These are phyloP conservation scores for Sericinus montela DNA, from an alignment of 2,888 invertebrate genomes.

Conservation along the genomic window DNA sequence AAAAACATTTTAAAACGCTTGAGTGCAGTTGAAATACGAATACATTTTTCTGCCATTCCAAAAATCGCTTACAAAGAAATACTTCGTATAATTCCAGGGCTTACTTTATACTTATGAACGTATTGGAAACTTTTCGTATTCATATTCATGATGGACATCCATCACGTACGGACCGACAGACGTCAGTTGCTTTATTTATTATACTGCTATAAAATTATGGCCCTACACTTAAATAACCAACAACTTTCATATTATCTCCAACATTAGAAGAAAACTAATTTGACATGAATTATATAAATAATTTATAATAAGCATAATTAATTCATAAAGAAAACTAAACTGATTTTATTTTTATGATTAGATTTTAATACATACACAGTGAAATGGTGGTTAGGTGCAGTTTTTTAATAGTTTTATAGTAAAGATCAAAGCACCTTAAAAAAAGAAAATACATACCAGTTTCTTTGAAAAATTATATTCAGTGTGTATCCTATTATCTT, in stretches of 20 bases:
- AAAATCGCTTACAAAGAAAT: not conserved
- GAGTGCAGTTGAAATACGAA: too few species aligned
- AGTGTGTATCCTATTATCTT: too few species aligned
- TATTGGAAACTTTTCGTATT: constrained; percentile 14
- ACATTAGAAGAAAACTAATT: constrained; percentile 1
- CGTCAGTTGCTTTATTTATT: constrained; percentile 2
- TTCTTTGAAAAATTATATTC: too few species aligned
- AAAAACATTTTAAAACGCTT: too few species aligned
- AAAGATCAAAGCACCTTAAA: too few species aligned
- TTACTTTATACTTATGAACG: constrained; percentile 4
- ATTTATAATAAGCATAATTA: too few species aligned
- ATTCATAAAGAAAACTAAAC: too few species aligned
- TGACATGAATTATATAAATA: not conserved
- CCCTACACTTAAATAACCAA: constrained; percentile 3
- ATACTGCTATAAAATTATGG: not conserved
- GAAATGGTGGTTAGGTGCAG: too few species aligned
- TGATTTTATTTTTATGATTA: too few species aligned
- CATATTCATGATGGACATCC: constrained; percentile 13
- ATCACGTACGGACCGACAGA: not conserved
- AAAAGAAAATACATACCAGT: too few species aligned
- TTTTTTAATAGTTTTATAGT: too few species aligned
- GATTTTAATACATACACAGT: too few species aligned
- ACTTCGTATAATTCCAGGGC: not conserved
- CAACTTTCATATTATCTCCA: constrained; percentile 9
- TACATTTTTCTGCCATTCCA: not conserved